Conservation (phyloP, 2,797 vertebrate genomes). For the Sebastes steindachneri region DNA sequence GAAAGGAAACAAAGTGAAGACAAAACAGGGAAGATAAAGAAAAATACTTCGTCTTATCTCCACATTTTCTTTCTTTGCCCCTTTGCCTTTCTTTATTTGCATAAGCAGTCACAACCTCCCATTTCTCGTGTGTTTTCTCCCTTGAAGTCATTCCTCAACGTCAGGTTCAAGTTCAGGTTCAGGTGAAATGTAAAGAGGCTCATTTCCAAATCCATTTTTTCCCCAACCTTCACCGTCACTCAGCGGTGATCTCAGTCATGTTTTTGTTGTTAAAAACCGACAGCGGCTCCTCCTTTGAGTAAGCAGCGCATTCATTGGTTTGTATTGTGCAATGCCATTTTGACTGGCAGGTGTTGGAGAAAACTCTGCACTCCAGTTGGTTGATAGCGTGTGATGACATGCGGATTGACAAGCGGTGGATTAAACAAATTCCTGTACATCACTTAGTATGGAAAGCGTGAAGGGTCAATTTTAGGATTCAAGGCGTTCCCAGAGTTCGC, state of each 20-base stretch:
- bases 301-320: not conserved
- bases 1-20: not conserved
- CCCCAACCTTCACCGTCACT: not conserved
- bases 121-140: not conserved
- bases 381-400: not conserved
- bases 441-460: not conserved
- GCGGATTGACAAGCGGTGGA: constrained; percentile 8
- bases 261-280: not conserved
- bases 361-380: constrained; percentile 2
- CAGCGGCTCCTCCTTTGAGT: not conserved
- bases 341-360: not conserved
- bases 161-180: constrained; percentile 7
- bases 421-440: constrained; percentile 8
- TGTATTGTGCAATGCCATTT: not conserved
- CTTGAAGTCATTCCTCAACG: not conserved
- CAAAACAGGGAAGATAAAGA: not conserved
- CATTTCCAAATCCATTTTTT: too few species aligned
- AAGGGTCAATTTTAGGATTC: not conserved
- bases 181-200: not conserved
- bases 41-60: not conserved
- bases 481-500: not conserved
- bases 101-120: not conserved
- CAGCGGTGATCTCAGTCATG: not conserved
- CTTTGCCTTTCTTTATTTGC: constrained; percentile 4
- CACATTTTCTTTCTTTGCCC: not conserved